Percentiles rank a stretch among this genome's conserved stretches.
Conservation (phyloP, 2,797 vertebrate species). For the Florisuga fusca region DNA sequence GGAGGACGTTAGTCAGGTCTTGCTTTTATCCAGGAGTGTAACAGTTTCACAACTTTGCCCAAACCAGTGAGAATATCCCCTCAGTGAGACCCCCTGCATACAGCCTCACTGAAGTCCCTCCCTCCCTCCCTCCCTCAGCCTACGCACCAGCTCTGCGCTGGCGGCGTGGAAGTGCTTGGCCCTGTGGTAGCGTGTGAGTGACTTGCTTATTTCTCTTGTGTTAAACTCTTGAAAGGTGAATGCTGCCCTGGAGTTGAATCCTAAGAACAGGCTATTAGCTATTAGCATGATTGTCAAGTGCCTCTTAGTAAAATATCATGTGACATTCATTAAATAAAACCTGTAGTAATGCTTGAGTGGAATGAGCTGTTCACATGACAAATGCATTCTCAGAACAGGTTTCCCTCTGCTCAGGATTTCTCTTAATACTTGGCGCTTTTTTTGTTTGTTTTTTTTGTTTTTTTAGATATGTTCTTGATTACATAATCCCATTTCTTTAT, state of each 20-base stretch:
- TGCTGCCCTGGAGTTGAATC: background rate
- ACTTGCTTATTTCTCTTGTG: background rate
- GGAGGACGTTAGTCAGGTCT: rapidly evolving
- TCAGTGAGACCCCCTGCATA: background rate
- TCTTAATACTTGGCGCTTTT: background rate
- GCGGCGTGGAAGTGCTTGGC: background rate
- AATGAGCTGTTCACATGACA: background rate
- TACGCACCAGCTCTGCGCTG: rapidly evolving
- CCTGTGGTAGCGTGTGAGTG: rapidly evolving
- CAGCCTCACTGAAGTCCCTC: background rate
- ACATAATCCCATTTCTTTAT: background rate
- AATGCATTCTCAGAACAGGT: background rate
- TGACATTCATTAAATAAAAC: background rate
- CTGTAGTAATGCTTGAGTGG: background rate
- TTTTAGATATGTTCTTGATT: background rate
- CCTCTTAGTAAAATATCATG: background rate
- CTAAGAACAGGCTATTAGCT: background rate
- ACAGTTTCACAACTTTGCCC: background rate
- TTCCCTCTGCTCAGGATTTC: background rate
- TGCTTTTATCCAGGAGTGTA: background rate
- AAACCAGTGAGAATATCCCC: background rate
- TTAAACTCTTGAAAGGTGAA: background rate
- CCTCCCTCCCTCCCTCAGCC: background rate
- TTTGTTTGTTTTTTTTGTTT: background rate
- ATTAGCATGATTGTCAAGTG: background rate